A percentile compares a stretch with the other conserved stretches of the same genome.
phyloP scores from a whole-genome alignment of 2,888 invertebrate genomes.

The Platerodrilus igneus region DNA sequence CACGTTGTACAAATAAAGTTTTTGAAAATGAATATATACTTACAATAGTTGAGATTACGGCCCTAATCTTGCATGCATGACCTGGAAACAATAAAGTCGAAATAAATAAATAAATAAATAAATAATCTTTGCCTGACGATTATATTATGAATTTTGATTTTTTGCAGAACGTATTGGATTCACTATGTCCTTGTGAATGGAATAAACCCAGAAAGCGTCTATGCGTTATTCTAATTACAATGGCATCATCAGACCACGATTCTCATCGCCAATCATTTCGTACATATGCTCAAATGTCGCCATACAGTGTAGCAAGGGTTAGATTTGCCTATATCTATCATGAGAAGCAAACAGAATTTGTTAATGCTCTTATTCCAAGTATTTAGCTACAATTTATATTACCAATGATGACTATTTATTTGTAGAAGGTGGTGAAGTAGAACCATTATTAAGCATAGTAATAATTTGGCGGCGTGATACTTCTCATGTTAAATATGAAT shows the following conservation, averaged over 20 bases:
- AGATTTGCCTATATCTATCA: constrained; percentile 86
- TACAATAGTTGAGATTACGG: constrained; percentile 2
- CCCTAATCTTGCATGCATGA: background rate
- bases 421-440: constrained; percentile 56
- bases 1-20: too few relatives aligned
- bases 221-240: constrained; percentile 76
- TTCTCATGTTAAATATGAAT: constrained; percentile 85
- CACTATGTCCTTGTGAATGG: constrained; percentile 86
- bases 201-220: constrained; percentile 68
- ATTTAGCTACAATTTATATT: constrained; percentile 2
- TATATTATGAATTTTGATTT: background rate
- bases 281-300: constrained; percentile 64
- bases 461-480: constrained; percentile 87
- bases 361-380: constrained; percentile 67
- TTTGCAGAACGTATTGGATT: constrained; percentile 69
- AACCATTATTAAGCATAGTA: constrained; percentile 72
- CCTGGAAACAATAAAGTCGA: too few relatives aligned
- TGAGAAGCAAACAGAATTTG: constrained; percentile 78
- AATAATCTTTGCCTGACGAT: too few relatives aligned
- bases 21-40: too few relatives aligned
- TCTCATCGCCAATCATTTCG: constrained; percentile 65
- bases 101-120: too few relatives aligned
- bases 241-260: constrained; percentile 56
- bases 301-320: constrained; percentile 63
- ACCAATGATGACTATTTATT: constrained; percentile 38